Conservation (phyloP, 2,797 vertebrate species). For the Chromis chromis region DNA sequence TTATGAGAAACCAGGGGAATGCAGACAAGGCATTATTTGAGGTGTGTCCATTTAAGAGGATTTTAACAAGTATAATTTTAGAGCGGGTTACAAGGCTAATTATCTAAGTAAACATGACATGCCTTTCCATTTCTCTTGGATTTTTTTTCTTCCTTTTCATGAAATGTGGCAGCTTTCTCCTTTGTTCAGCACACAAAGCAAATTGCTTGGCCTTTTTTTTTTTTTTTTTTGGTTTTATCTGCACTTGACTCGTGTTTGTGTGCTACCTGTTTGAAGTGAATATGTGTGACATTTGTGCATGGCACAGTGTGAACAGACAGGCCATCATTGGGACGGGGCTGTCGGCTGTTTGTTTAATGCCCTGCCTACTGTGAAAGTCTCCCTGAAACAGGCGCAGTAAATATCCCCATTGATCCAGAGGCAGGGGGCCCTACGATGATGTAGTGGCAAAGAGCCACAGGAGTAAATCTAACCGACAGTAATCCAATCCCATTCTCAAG, state of each 20-base stretch:
- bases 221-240: constrained; percentile 57
- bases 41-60: constrained; percentile 66
- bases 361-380: constrained; percentile 85
- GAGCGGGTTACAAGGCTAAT: constrained; percentile 65
- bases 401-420: constrained; percentile 89
- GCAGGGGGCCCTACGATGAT: constrained; percentile 88
- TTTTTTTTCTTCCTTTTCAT: constrained; percentile 39
- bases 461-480: constrained; percentile 89
- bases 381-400: constrained; percentile 88
- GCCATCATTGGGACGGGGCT: constrained; percentile 80
- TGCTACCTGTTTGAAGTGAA: constrained; percentile 75
- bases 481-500: constrained; percentile 89
- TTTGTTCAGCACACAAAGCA: constrained; percentile 51
- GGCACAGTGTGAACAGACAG: constrained; percentile 80
- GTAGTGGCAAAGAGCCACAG: constrained; percentile 82
- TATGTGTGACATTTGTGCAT: constrained; percentile 79
- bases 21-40: constrained; percentile 60
- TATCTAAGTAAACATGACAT: constrained; percentile 64
- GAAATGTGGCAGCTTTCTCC: constrained; percentile 56
- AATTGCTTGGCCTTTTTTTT: constrained; percentile 48
- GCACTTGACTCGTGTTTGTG: constrained; percentile 62
- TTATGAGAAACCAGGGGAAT: constrained; percentile 60
- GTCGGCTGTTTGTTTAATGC: constrained; percentile 87
- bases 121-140: constrained; percentile 39
- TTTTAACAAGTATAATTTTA: constrained; percentile 70